Percentiles rank a stretch among this genome's conserved stretches.
Conservation (phyloP, 2,113 vertebrate genomes). For the Labrus mixtus region DNA sequence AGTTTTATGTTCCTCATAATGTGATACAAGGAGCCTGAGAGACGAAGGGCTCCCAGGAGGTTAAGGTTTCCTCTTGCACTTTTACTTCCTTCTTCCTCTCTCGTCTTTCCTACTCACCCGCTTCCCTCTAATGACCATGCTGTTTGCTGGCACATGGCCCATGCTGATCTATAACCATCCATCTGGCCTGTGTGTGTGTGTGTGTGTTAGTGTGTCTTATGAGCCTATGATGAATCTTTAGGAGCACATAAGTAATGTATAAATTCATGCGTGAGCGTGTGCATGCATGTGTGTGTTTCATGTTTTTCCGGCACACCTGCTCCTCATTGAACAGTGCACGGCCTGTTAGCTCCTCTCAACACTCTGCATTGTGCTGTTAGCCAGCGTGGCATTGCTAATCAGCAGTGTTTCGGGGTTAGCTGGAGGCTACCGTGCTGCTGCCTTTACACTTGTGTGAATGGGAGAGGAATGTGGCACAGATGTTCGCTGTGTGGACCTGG, state of each 20-base stretch:
- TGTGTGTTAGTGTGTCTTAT: conserved; percentile 3
- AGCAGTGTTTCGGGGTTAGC: conserved; percentile 57
- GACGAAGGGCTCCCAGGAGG: conserved; percentile 55
- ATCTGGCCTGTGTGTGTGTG: conserved; percentile 52
- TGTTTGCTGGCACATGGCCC: conserved; percentile 67
- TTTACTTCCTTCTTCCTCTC: conserved; percentile 32
- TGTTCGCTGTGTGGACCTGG: conserved; percentile 37
- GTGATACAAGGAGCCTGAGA: conserved; percentile 51
- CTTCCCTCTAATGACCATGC: conserved; percentile 70
- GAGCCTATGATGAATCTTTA: conserved; percentile 44
- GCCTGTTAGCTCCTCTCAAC: conserved; percentile 65
- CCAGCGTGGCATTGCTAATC: conserved; percentile 70
- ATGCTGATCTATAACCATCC: conserved; percentile 66
- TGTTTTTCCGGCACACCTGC: conserved; percentile 60
- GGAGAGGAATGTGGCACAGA: conserved; percentile 67
- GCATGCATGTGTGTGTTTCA: conserved; percentile 3
- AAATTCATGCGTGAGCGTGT: conserved; percentile 3
- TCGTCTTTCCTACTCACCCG: conserved; percentile 7
- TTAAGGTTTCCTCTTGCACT: conserved; percentile 32
- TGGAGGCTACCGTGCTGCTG: conserved; percentile 47
- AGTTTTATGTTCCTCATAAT: conserved; percentile 65
- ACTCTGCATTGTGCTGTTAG: conserved; percentile 50
- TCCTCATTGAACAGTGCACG: conserved; percentile 29
- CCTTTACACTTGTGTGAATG: conserved; percentile 58
- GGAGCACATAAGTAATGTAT: conserved; percentile 4